Evolutionary conservation across 2,888 invertebrate species (phyloP), one percentile per base, ranked within the genome.

Genomic region (Andrena fulva): DNA sequence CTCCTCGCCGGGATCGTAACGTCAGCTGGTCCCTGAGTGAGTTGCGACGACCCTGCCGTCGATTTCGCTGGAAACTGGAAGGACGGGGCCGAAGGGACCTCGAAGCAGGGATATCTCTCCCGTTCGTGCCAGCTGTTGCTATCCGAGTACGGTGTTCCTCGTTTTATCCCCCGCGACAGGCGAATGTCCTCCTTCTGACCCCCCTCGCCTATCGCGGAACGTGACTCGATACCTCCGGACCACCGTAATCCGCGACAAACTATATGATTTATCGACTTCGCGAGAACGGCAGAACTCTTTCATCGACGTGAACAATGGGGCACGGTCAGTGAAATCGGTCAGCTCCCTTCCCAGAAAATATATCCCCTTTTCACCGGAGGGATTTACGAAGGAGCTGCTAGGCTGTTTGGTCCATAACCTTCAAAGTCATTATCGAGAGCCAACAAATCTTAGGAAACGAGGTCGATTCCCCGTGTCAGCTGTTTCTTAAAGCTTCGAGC

Each of bases 21-120:
- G 90, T 90, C 90, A 90, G 90, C 90, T 90, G 90, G 90, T 80
- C 77, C 74, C 66, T 83, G 88, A 87, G 87, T 86, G 89, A 90
- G 89, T 89, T 85, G 89, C 87, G 88, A 87, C 66, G 84, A 80
- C 83, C 60, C 67, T 56, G 54, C 42, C 80, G 76, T 80, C 83
- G 89, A 87, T 88, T 83, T 75, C 78, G 71, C 42, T 35, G 4
- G 83, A 83, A 83, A 79, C 88, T 85, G 70, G 72, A 80, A 81
- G 84, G 83, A 78, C 82, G 73, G 29, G 66, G 54, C 52, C 76
- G 82, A 70, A 74, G 80, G 80, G 77, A 75, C 64, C 54, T 27
- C 50, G 60, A 60, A 69, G 72, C 54, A 85, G 80, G 86, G 81
- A 73, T 73, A 75, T 72, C 82, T 84, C 73, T 86, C 87, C 70